These are phyloP conservation scores for Phoxinus phoxinus DNA, from an alignment of 2,113 vertebrate genomes.

Conservation along the genomic window DNA sequence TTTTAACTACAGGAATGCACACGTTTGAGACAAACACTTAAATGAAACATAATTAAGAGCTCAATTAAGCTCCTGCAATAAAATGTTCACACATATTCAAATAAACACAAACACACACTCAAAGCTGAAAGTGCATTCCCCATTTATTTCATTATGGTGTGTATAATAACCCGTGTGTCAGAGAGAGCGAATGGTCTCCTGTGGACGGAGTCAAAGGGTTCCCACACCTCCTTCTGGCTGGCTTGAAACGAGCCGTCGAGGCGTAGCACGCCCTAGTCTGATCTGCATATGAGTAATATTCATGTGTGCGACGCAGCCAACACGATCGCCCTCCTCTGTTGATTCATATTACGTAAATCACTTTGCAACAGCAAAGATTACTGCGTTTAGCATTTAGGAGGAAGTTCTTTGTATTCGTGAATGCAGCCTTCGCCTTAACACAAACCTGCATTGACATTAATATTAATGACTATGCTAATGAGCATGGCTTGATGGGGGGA, in stretches of 20 bases:
- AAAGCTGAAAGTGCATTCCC: background rate
- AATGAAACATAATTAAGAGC: background rate
- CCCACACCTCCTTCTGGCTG: conserved; percentile 34
- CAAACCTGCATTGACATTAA: conserved; percentile 69
- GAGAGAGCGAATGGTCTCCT: conserved; percentile 24
- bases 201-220: conserved; percentile 46
- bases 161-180: conserved; percentile 6
- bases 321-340: background rate
- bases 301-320: conserved; percentile 19
- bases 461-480: conserved; percentile 80
- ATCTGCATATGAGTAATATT: conserved; percentile 46
- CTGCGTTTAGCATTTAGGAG: conserved; percentile 9
- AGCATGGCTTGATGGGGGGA: conserved; percentile 65
- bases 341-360: conserved; percentile 28
- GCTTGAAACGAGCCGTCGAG: conserved; percentile 11
- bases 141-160: background rate
- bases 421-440: conserved; percentile 41
- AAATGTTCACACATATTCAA: background rate
- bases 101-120: background rate
- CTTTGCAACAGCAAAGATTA: conserved; percentile 11
- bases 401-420: conserved; percentile 42
- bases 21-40: background rate
- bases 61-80: background rate
- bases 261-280: conserved; percentile 15
- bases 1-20: background rate